Evolutionary conservation across 2,113 vertebrate species (phyloP), one percentile per base, ranked within the genome.

Genomic region (Eulemur macaco): DNA sequence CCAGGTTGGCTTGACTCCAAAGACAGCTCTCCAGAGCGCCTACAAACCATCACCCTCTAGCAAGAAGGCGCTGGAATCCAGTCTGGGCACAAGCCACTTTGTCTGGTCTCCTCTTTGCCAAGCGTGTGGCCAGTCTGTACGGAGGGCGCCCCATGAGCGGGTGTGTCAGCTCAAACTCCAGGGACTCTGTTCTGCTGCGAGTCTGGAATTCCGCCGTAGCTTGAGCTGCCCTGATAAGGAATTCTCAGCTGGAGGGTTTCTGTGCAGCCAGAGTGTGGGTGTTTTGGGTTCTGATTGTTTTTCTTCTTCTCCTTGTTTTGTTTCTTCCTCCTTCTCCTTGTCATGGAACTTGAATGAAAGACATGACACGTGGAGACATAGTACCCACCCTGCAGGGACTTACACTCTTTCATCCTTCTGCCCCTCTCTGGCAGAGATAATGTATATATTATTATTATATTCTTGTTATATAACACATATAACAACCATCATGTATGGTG

Each of bases 11-110:
- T 18, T 29, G 69, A 64, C 20, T 60, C 14, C 18, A 29, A 9
- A 50, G 82, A 50, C 17, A 23, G 25, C 31, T 39, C 17, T 54
- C n/a, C 25, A 0, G 1, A 1, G 12, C 83, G 42, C 56, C 8
- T 37, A 3, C 2, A 9, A 0, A 0, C 58, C 5, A 74, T 27
- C 1, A 0, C 68, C 58, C n/a, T 42, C 60, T 6, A 11, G 60
- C 0, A 2, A 60, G 80, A 77, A 71, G 68, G 15, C 10, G 15
- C 54, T 56, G 45, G 34, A 84, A 50, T 73, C 23, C 68, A 47
- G 42, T 13, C 63, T 78, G 81, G 42, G 20, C 60, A 54, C n/a
- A 6, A 37, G 45, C 8, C 64, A 11, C 15, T 68, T n/a, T 37
- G 15, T 45, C 47, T 14, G 23, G 10, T 77, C 31, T 34, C 42